Percentiles rank a stretch among this genome's conserved stretches.
Evolutionary conservation across 2,888 invertebrate species (phyloP).

Genomic region (Branchipolynoe longqiensis): DNA sequence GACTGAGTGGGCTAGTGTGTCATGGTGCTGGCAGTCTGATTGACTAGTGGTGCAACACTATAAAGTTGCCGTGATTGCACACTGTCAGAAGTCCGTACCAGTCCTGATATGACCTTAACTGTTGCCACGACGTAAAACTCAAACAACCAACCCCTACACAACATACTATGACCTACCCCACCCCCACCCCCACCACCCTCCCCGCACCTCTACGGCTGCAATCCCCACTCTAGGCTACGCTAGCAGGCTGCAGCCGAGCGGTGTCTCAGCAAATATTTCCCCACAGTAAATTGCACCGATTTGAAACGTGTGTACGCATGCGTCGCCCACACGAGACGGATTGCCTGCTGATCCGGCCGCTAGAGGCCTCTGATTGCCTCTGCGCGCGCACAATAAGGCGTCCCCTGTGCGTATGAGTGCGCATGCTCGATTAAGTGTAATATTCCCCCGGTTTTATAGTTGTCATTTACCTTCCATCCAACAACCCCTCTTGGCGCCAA

Average conservation of each 20-base stretch:
- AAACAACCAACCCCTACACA: no score
- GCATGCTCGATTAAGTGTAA: constrained; percentile 32
- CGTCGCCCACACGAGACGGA: constrained; percentile 6
- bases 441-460: background rate
- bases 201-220: background rate
- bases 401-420: background rate
- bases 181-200: background rate
- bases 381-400: background rate
- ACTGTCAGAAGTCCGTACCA: no score
- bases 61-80: no score
- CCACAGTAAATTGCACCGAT: constrained; percentile 32
- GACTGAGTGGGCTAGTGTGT: no score
- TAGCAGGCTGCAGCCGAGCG: background rate
- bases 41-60: no score
- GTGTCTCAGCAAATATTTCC: constrained; percentile 42
- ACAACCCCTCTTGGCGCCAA: no score
- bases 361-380: constrained; percentile 32
- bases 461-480: background rate
- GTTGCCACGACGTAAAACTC: no score
- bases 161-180: no score
- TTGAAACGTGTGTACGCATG: constrained; percentile 53
- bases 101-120: no score
- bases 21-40: no score
- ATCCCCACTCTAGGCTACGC: background rate
- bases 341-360: constrained; percentile 9